Evolutionary conservation across 1,140 invertebrate genomes (phyloP).

Genomic region (Macrosteles quadrilineatus): DNA sequence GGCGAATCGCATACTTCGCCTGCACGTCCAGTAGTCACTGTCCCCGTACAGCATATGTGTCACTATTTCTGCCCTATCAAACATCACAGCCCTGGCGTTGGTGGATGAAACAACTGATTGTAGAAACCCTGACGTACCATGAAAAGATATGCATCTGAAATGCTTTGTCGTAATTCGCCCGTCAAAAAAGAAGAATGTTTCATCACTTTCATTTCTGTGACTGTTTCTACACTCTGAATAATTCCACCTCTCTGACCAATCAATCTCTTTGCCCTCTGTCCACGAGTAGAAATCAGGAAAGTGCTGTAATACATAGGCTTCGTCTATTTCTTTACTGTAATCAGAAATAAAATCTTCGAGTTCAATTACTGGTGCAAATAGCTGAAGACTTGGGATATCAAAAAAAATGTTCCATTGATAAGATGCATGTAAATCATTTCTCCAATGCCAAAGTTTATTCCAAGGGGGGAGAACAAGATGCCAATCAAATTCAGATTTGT

Average conservation of each 20-base stretch:
- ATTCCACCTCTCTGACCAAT: constrained; percentile 83
- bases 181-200: constrained; percentile 48
- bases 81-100: constrained; percentile 54
- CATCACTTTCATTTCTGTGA: constrained; percentile 36
- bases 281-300: constrained; percentile 78
- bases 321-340: constrained; percentile 63
- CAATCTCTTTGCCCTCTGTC: constrained; percentile 22
- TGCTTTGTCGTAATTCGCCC: constrained; percentile 65
- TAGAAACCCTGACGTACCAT: constrained; percentile 73
- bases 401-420: constrained; percentile 84
- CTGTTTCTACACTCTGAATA: constrained; percentile 56
- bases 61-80: constrained; percentile 86
- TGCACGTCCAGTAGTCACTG: constrained; percentile 77
- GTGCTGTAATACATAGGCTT: constrained; percentile 80
- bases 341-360: constrained; percentile 76
- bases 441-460: constrained; percentile 90
- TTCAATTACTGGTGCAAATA: constrained; percentile 86
- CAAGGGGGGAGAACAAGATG: constrained; percentile 85
- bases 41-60: constrained; percentile 87
- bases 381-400: constrained; percentile 74
- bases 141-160: constrained; percentile 78
- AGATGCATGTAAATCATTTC: constrained; percentile 56
- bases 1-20: constrained; percentile 91
- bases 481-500: constrained; percentile 55
- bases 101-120: constrained; percentile 55